Conservation (phyloP, 1,140 invertebrate species). For the Sesamia nonagrioides region DNA sequence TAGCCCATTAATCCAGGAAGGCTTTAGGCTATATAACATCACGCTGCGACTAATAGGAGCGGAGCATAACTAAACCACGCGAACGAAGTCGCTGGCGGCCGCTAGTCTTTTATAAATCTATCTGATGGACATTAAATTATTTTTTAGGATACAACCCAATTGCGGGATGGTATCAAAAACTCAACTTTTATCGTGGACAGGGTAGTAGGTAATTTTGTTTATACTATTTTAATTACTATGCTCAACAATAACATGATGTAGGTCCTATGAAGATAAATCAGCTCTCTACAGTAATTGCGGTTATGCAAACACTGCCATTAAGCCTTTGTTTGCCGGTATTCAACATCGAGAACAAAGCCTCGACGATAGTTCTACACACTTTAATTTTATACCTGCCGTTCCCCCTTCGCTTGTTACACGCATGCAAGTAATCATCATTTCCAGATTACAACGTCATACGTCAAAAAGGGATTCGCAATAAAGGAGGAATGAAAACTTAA, state of each 20-base stretch:
- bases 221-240: not conserved
- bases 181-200: not conserved
- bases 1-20: no score
- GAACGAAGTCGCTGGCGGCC: no score
- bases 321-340: not conserved
- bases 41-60: no score
- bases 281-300: not conserved
- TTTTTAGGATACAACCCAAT: no score
- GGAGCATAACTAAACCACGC: no score
- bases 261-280: not conserved
- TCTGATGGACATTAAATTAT: no score
- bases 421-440: conserved; percentile 13
- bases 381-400: not conserved
- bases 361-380: not conserved
- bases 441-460: conserved; percentile 1
- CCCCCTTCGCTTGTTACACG: conserved; percentile 1
- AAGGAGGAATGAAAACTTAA: conserved; percentile 9
- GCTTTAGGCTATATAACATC: no score
- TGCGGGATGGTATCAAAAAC: conserved; percentile 4
- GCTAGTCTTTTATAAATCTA: no score
- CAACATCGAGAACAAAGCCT: not conserved
- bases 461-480: conserved; percentile 31
- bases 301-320: not conserved
- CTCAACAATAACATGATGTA: no score
- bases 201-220: not conserved